Base-by-base conservation (phyloP, 1,140 invertebrate genomes). In the Psix sp. region DNA sequence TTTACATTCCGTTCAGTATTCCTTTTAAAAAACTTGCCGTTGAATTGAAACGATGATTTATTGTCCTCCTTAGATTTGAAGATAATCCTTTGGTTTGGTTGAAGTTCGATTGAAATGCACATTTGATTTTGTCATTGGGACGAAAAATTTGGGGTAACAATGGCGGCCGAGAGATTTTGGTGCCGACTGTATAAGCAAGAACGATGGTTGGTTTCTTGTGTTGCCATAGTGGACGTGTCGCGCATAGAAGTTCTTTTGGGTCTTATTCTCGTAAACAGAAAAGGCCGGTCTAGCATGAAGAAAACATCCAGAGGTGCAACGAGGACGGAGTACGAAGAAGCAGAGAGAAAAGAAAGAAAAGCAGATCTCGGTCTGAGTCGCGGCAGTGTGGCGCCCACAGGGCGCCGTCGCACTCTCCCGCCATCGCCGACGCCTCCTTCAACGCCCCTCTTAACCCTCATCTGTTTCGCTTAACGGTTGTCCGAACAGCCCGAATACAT, bases 381-480 rank as follows among this genome's bases (percentile, higher is more conserved):
- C 83, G 84, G 84, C 84, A 83, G 60, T 43, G 76, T 84, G 84
- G 84, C 84, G 83, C 84, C 84, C 82, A 75, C 63, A 77, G 82
- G 83, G 82, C 83, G 83, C 83, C 83, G 82, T 80, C 82, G 80
- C 77, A 78, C 75, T 83, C 75, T 74, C 77, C 79, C 80, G 76
- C 81, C 77, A 72, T 76, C 73, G 68, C 78, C 78, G 77, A 84
- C 80, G 77, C 67, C 82, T 77, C 73, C 57, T 51, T 46, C 35
- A 56, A 67, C 71, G 62, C 70, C 70, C 70, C 60, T 62, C 73
- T 56, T 57, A 46, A 62, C 70, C 60, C 60, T 62, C 62, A 59
- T 65, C 52, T 60, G 51, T 54, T 59, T 59, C 60, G 43, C 60
- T 74, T 65, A 74, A 62, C 70, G 70, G 70, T 74, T 65, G 49